Base-by-base conservation (phyloP, 2,113 vertebrate genomes). In the Dermatemys mawii region DNA sequence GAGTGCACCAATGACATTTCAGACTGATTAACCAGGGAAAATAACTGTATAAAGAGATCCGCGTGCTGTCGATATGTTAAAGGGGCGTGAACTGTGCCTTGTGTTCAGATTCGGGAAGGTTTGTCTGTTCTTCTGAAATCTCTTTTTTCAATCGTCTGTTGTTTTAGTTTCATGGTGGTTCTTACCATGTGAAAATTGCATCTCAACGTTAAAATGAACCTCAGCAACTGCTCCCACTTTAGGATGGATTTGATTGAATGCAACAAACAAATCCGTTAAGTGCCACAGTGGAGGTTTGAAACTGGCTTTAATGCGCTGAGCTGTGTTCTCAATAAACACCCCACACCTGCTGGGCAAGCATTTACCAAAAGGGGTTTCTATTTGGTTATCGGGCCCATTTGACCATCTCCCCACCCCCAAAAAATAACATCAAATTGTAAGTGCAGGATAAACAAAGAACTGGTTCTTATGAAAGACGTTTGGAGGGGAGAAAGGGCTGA, bases 1-100 rank as follows among this genome's bases (percentile, higher is more conserved):
- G 83, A 94, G 63, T 16, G 88, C 67, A 81, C 80, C 84, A 12
- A 2, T 5, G 51, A 84, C 54, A 55, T 53, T 1, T 81, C 92
- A 94, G 93, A 79, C 73, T 49, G 83, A 93, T 3, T 93, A 93
- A 94, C 94, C 81, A 93, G 81, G 90, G 87, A 89, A 95, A 97
- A 96, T 87, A 95, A 93, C 87, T 91, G 94, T 96, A 93, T 95
- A 96, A 97, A 92, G 89, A 88, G 95, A 94, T 95, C 96, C 96
- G 92, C 96, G 96, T 97, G 97, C 94, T 78, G 82, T 81, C 76
- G 86, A 83, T 90, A 55, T n/a, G 0, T 93, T 90, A 73, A 90
- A 85, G 85, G 90, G 91, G 91, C 83, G 88, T 96, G 95, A 93
- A 95, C 90, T 90, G 95, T 63, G 63, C 86, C 96, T 82, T 86